phyloP scores from a whole-genome alignment of 2,113 vertebrate genomes.

The Psilopsiagon aurifrons region DNA sequence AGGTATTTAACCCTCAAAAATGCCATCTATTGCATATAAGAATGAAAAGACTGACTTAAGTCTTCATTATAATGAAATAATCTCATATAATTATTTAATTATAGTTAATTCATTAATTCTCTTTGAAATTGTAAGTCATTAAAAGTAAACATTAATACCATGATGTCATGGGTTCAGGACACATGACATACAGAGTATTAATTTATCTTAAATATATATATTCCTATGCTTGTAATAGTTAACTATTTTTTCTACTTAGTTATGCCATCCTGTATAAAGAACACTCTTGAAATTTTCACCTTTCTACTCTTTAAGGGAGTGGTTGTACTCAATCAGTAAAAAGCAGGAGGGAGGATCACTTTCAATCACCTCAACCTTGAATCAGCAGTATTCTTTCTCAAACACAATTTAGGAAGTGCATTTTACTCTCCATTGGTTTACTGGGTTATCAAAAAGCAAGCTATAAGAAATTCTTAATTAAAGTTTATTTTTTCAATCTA shows the following conservation, averaged over 20 bases:
- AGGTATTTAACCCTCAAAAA: not conserved
- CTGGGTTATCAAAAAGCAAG: not conserved
- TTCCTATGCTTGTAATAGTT: not conserved
- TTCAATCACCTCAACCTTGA: not conserved
- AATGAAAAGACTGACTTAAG: not conserved
- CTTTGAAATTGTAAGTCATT: not conserved
- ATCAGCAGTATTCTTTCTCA: not conserved
- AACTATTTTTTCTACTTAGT: not conserved
- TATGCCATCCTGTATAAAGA: not conserved
- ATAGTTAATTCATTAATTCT: not conserved
- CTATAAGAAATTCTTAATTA: not conserved
- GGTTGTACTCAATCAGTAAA: not conserved
- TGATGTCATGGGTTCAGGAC: not conserved
- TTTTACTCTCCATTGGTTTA: not conserved
- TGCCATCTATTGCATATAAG: accelerated
- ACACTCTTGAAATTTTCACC: not conserved
- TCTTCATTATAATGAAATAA: not conserved
- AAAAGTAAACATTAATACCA: not conserved
- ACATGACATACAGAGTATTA: not conserved
- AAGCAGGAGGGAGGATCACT: not conserved
- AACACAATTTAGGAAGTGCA: not conserved
- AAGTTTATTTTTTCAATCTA: not conserved
- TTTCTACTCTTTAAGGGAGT: not conserved
- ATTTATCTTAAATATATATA: not conserved
- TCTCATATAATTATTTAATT: not conserved